Base-by-base conservation (phyloP, 2,797 vertebrate genomes). In the Rhabdomys pumilio region DNA sequence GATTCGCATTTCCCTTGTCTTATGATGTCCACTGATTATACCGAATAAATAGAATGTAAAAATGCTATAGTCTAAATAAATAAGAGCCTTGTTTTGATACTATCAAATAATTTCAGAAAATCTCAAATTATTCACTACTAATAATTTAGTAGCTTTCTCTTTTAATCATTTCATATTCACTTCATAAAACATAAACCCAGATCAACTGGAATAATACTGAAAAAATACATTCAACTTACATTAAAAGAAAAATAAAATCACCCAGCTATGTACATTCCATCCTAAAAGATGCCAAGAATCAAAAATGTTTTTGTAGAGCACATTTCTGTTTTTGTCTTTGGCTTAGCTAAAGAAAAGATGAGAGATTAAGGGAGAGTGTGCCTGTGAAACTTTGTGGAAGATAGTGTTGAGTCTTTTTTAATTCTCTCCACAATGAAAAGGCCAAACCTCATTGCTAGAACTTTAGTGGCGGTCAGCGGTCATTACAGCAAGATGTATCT, bases 61-160 rank as follows among this genome's bases (percentile, higher is more conserved):
- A 90, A 31, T 88, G 13, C 55, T 73, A 3, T 4, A 17, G 63
- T 6, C 79, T 79, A 75, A 94, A 38, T 26, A 95, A 92, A 84
- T 65, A 91, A 93, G 65, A 24, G 2, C 47, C 91, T 72, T 73
- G 19, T 82, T 53, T 89, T 91, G 38, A 57, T 69, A 69, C 67
- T 84, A 93, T 77, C n/a, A 92, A 89, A 89, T 55, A 73, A 10
- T 72, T 91, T 96, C 19, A 50, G 8, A 75, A 57, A 96, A 94
- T 85, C 9, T 86, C 59, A 96, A 90, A 79, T 91, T 86, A 96
- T 72, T 93, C 44, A 69, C 94, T 38, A 94, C 67, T 80, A 65
- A 50, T n/a, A 53, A 53, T 53, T 53, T 20, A 75, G 10, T 92
- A 24, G 57, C 72, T 90, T 97, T 96, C 9, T 4, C 17, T 59